Base-by-base conservation (phyloP, 2,113 vertebrate genomes). In the Anhinga rufa region DNA sequence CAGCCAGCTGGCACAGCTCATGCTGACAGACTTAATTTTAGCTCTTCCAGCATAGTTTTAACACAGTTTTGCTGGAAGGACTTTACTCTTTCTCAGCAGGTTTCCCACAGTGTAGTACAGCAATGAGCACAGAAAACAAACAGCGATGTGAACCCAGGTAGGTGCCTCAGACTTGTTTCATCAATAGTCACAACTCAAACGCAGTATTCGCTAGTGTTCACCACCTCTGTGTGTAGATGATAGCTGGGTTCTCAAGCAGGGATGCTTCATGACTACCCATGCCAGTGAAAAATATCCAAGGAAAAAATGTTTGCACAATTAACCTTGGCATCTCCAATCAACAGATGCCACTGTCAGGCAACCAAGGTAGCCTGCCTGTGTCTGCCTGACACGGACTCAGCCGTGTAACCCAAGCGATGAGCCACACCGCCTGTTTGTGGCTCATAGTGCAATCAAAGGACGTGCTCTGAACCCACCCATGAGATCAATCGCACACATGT, bases 401-500 rank as follows among this genome's bases (percentile, higher is more conserved):
- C 58, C 15, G n/a, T 42, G 40, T 28, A 64, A 61, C 76, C 17
- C 44, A 32, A 52, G 44, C 1, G 7, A 61, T 4, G 9, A 88
- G 44, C 21, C 42, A 36, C 57, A 60, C 1, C 0, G 6, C 16
- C 48, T 52, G 13, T 19, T 29, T 14, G 79, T 46, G 83, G 9
- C 54, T 52, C 66, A 36, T 26, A 18, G 26, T 14, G 58, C 38
- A 51, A 38, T 21, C 0, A 0, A 6, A 65, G 54, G 40, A 31
- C 9, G 20, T 24, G 40, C 49, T 61, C 80, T 61, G 60, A 76
- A 40, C 31, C 34, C 57, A 24, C 15, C 20, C 18, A 13, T 9
- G 14, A 76, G 26, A 68, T 52, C 46, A 55, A 24, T 7, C 32
- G 46, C 31, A 49, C 0, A 0, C 14, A 7, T n/a, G 64, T 29